phyloP scores from a whole-genome alignment of 2,888 invertebrate species.

The Chalcis sispes region DNA sequence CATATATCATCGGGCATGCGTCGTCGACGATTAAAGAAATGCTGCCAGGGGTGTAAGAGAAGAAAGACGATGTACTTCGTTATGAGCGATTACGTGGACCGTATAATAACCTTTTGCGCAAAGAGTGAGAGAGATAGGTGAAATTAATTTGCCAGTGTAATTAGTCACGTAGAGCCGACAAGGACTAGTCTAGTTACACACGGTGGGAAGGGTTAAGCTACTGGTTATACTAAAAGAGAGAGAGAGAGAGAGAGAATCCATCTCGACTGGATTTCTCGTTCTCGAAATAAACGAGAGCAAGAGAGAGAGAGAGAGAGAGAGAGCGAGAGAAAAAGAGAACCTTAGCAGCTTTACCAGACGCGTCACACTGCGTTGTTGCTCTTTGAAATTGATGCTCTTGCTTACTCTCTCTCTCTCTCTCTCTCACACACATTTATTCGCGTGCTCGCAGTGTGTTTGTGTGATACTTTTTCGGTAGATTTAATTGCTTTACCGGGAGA shows the following conservation, averaged over 20 bases:
- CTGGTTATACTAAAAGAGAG: no score
- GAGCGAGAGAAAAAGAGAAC: not conserved
- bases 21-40: constrained; percentile 41
- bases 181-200: constrained; percentile 40
- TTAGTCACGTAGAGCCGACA: constrained; percentile 49
- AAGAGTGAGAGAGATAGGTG: not conserved
- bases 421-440: no score
- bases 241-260: constrained; percentile 9
- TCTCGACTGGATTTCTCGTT: constrained; percentile 25
- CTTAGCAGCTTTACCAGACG: no score
- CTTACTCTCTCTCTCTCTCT: no score
- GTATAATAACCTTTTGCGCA: no score
- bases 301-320: not conserved
- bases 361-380: not conserved
- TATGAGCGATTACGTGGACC: constrained; percentile 33
- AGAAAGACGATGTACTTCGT: no score
- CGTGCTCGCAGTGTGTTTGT: no score
- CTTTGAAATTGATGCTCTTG: constrained; percentile 47
- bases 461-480: no score
- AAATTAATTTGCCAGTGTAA: constrained; percentile 54
- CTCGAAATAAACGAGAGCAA: not conserved
- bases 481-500: no score
- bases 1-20: no score
- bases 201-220: constrained; percentile 19
- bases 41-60: constrained; percentile 7